These are phyloP conservation scores for Phalacrocorax carbo DNA, from an alignment of 2,113 vertebrate species.

Conservation along the genomic window DNA sequence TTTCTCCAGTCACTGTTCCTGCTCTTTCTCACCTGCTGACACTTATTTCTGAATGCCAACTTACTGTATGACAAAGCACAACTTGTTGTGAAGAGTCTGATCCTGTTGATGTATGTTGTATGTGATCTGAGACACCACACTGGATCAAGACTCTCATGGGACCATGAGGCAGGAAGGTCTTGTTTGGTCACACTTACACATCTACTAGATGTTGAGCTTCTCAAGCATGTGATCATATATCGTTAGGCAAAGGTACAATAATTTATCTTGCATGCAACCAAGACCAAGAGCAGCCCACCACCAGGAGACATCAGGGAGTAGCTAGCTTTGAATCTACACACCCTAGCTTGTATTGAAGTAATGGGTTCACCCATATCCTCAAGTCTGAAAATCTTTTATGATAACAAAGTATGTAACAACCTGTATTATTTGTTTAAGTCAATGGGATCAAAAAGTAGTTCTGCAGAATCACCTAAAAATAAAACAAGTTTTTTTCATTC, in stretches of 20 bases:
- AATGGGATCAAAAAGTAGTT: neutral
- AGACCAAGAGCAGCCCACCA: neutral
- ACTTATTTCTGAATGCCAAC: neutral
- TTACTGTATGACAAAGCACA: neutral
- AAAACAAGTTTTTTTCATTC: neutral
- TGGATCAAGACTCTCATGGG: neutral
- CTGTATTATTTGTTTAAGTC: neutral
- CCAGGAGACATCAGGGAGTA: neutral
- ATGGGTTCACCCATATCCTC: neutral
- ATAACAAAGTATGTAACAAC: neutral
- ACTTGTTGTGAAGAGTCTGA: neutral
- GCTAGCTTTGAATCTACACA: neutral
- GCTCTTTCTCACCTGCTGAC: neutral
- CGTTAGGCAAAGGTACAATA: neutral
- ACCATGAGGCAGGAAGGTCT: neutral
- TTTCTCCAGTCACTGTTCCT: neutral
- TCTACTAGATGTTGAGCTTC: neutral
- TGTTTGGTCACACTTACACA: neutral
- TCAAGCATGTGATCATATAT: neutral
- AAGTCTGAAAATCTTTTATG: neutral
- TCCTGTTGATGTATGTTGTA: neutral
- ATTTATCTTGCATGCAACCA: neutral
- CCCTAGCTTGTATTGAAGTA: neutral
- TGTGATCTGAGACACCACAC: neutral
- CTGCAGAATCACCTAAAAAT: neutral